These are phyloP conservation scores for Latrodectus elegans DNA, from an alignment of 2,888 invertebrate species.

Conservation along the genomic window DNA sequence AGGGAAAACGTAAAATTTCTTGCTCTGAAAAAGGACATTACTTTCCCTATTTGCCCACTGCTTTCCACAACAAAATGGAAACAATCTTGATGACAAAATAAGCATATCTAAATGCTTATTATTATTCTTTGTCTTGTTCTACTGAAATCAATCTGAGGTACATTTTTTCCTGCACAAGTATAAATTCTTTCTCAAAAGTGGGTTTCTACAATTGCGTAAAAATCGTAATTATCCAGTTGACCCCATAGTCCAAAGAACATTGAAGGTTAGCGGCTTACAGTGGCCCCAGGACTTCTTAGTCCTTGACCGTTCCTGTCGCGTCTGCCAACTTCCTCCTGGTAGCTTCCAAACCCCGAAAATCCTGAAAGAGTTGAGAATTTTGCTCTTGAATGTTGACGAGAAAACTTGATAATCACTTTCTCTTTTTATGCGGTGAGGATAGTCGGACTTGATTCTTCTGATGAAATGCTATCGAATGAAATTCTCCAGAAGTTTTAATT, in stretches of 20 bases:
- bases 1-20: too few species aligned
- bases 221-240: slow-evolving; percentile 40
- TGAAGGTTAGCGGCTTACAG: slow-evolving; percentile 40
- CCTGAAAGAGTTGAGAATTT: slow-evolving; percentile 22
- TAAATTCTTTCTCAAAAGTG: background rate
- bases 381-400: slow-evolving; percentile 4
- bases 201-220: slow-evolving; percentile 45
- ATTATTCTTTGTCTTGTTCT: too few species aligned
- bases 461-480: background rate
- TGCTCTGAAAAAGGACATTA: too few species aligned
- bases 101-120: too few species aligned
- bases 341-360: slow-evolving; percentile 22
- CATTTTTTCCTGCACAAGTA: background rate
- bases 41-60: too few species aligned
- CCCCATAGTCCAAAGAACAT: slow-evolving; percentile 19
- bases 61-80: too few species aligned
- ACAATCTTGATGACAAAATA: too few species aligned
- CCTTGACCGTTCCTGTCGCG: slow-evolving; percentile 36
- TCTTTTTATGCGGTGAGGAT: slow-evolving; percentile 6
- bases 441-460: background rate
- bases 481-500: background rate
- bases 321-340: slow-evolving; percentile 46
- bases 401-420: slow-evolving; percentile 38
- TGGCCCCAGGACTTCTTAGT: slow-evolving; percentile 28
- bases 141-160: background rate